A percentile compares a stretch with the other conserved stretches of the same genome.
Evolutionary conservation across 2,888 invertebrate genomes (phyloP).

Genomic region (Atherix ibis): DNA sequence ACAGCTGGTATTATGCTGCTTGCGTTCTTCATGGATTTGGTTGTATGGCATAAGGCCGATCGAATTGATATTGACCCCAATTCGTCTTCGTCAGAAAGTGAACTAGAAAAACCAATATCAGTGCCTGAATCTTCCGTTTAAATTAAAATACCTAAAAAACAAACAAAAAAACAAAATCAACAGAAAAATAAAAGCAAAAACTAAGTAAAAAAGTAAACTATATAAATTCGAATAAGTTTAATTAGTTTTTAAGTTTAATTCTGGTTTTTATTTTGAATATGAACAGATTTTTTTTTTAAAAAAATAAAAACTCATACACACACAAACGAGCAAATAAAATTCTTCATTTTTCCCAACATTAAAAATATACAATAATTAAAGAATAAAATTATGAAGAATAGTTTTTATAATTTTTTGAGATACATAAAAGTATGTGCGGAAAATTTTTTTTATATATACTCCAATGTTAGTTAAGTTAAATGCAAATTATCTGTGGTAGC

Average conservation of each 20-base stretch:
- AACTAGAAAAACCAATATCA: conserved; percentile 23
- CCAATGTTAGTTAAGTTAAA: conserved; percentile 9
- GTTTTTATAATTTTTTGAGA: conserved; percentile 1
- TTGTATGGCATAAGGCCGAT: conserved; percentile 80
- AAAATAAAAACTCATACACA: too few relatives aligned
- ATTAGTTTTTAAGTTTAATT: too few relatives aligned
- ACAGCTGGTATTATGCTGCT: conserved; percentile 72
- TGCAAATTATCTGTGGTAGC: conserved; percentile 33
- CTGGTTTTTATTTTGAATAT: too few relatives aligned
- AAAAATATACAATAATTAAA: background rate
- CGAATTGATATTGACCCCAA: conserved; percentile 54
- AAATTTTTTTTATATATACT: too few relatives aligned
- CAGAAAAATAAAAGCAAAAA: background rate
- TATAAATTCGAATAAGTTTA: too few relatives aligned
- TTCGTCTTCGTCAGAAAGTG: conserved; percentile 19
- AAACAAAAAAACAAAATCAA: background rate
- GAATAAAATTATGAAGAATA: background rate
- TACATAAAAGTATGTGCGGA: too few relatives aligned
- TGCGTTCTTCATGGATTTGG: conserved; percentile 75
- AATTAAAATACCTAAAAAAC: conserved; percentile 4
- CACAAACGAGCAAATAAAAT: too few relatives aligned
- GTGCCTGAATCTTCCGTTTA: conserved; percentile 28
- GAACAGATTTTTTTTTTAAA: too few relatives aligned
- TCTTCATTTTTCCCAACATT: too few relatives aligned
- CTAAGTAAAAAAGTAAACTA: background rate